Conservation (phyloP, 1,140 invertebrate species). For the Chrysomallon squamiferum region DNA sequence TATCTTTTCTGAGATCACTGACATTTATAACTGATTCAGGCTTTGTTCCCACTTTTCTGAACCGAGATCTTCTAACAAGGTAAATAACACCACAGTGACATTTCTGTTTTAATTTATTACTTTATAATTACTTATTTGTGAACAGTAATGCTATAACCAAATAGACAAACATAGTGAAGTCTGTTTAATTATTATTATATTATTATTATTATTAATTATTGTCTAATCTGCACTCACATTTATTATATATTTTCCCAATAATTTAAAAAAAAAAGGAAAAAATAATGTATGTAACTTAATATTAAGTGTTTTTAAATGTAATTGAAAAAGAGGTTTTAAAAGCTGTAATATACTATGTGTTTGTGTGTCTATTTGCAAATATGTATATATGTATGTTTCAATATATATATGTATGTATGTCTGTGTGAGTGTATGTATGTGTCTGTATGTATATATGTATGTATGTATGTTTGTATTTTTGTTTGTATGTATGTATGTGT, state of each 20-base stretch:
- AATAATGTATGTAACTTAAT: too few species aligned
- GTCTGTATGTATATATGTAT: too few species aligned
- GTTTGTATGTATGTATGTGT: too few species aligned
- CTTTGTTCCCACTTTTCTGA: conserved; percentile 39
- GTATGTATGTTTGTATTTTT: too few species aligned
- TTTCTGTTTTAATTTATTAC: neutral
- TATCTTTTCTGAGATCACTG: conserved; percentile 28
- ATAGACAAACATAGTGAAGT: neutral
- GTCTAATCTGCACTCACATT: neutral
- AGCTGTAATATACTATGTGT: too few species aligned
- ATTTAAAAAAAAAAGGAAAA: too few species aligned
- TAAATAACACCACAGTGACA: conserved; percentile 16
- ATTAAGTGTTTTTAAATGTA: too few species aligned
- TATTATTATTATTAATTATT: neutral
- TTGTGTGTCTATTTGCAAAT: too few species aligned
- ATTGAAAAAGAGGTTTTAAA: too few species aligned
- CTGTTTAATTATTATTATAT: neutral
- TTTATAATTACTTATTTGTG: neutral
- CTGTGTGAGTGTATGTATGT: too few species aligned
- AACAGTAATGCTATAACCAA: neutral
- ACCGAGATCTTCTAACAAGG: conserved; percentile 30
- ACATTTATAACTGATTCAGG: conserved; percentile 38
- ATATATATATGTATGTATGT: too few species aligned
- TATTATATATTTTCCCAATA: neutral
- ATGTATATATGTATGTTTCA: too few species aligned